Base-by-base conservation (phyloP, 2,888 invertebrate species). In the Pollenia angustigena region DNA sequence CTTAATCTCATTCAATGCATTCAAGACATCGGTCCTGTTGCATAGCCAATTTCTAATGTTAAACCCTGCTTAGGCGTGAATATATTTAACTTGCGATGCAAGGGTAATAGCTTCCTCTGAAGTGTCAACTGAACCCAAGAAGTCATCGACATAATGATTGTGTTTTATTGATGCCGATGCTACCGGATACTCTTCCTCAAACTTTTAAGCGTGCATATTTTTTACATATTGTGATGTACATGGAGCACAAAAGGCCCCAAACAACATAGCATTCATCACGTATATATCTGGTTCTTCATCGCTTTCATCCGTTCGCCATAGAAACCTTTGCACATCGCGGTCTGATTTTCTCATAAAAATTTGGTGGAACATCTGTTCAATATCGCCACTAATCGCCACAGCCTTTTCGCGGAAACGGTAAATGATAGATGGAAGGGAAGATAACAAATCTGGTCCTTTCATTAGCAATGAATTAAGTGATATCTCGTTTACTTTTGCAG, bases 331-430 rank as follows among this genome's bases (percentile, higher is more conserved):
- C 44, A 60, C 75, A 66, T 82, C 12, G 8, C 75, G 79, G 48
- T 75, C 86, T 46, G 74, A 79, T 32, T 50, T 16, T 60, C 79
- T 40, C 46, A 81, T 72, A 14, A 68, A 18, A 6, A 88, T 52
- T 42, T 88, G 85, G 54, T 88, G 84, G 52, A 87, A 88, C 84
- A 88, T 87, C 58, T 88, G 81, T 58, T 60, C 81, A 14, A 88
- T 87, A 58, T 88, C 82, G 16, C 69, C 87, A 71, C 85, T n/a
- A n/a, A n/a, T n/a, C n/a, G n/a, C n/a, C n/a, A n/a, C n/a, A n/a
- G n/a, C 60, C 46, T 79, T 81, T 42, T 71, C 69, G 12, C 85
- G 85, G 62, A 88, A 87, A 62, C 86, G 80, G 14, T 78, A 81
- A 10, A 86, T 40, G 11, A 85, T 80, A 9, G 85, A 86, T 50